Conservation (phyloP, 2,888 invertebrate species). For the Biston stratarius region DNA sequence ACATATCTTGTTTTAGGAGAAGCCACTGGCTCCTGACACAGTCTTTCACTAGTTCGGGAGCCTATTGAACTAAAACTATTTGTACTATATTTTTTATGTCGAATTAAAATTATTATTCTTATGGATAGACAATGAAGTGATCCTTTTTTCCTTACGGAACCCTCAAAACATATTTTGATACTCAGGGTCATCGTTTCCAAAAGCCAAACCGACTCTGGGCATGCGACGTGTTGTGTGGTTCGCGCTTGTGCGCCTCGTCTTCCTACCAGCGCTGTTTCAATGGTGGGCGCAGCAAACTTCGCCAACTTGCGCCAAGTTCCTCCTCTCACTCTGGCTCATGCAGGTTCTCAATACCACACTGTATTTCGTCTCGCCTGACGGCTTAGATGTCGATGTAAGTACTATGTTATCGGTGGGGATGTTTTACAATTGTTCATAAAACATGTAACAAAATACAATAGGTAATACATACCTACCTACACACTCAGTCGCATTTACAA, state of each 20-base stretch:
- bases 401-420: background rate
- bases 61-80: too few relatives aligned
- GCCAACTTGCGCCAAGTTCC: conserved; percentile 89
- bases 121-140: too few relatives aligned
- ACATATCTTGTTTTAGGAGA: too few relatives aligned
- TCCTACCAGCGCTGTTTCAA: conserved; percentile 93
- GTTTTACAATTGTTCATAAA: background rate
- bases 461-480: too few relatives aligned
- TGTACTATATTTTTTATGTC: too few relatives aligned
- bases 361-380: conserved; percentile 80
- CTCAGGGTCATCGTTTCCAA: conserved; percentile 96
- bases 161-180: too few relatives aligned
- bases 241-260: conserved; percentile 92
- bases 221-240: conserved; percentile 94
- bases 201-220: conserved; percentile 97
- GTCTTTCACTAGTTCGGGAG: too few relatives aligned
- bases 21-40: too few relatives aligned
- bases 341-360: conserved; percentile 89
- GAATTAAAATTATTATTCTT: too few relatives aligned
- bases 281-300: conserved; percentile 98
- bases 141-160: too few relatives aligned
- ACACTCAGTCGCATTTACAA: too few relatives aligned
- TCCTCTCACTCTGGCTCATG: conserved; percentile 92
- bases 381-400: conserved; percentile 83
- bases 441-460: too few relatives aligned